These are phyloP conservation scores for Chloroceryle aenea DNA, from an alignment of 2,113 vertebrate genomes.

Conservation along the genomic window DNA sequence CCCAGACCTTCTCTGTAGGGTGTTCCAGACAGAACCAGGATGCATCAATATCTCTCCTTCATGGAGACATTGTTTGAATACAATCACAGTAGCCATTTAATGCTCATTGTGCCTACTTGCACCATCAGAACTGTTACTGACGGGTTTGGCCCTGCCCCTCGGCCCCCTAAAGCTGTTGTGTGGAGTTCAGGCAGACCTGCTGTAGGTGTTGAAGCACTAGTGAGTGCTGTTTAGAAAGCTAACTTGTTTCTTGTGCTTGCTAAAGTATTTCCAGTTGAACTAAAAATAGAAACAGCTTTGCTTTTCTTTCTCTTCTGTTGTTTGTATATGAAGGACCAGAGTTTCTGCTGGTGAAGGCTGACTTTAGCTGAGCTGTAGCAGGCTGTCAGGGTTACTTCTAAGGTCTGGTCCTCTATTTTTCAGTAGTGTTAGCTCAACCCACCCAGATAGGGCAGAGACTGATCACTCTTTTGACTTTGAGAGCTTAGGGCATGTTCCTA, in stretches of 20 bases:
- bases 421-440: background rate
- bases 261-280: background rate
- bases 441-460: background rate
- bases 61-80: background rate
- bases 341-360: background rate
- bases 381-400: background rate
- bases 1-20: background rate
- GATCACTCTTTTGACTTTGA: background rate
- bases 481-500: background rate
- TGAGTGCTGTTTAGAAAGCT: background rate
- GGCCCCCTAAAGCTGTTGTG: background rate
- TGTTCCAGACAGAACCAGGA: background rate
- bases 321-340: background rate
- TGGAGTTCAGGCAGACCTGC: background rate
- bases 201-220: background rate
- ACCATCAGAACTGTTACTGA: background rate
- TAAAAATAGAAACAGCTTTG: background rate
- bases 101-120: background rate
- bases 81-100: background rate
- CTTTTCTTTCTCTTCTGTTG: background rate
- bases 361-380: background rate
- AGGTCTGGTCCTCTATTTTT: background rate
- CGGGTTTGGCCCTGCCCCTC: background rate
- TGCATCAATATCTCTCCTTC: background rate
- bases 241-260: background rate